These are phyloP conservation scores for Latrodectus hesperus DNA, from an alignment of 2,888 invertebrate genomes.

Conservation along the genomic window DNA sequence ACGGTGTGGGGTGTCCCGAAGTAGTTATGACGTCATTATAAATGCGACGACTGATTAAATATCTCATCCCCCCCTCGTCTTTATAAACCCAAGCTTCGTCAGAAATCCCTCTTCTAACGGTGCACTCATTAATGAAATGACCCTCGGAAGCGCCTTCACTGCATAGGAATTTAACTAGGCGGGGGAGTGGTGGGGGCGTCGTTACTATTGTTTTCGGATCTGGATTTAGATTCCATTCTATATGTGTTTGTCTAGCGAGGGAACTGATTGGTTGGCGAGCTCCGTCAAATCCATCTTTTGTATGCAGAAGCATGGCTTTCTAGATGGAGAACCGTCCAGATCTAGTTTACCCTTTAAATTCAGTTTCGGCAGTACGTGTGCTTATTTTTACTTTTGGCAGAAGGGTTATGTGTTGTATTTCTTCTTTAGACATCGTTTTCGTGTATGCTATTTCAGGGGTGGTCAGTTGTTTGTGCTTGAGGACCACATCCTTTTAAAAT, in stretches of 20 bases:
- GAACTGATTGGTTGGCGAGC: slow-evolving; percentile 7
- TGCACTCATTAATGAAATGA: slow-evolving; percentile 65
- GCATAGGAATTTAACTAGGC: slow-evolving; percentile 57
- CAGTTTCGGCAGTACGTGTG: too few species aligned
- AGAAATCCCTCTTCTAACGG: slow-evolving; percentile 41
- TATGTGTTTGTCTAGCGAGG: slow-evolving; percentile 18
- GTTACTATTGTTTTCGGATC: too few species aligned
- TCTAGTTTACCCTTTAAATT: too few species aligned
- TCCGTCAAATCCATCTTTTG: not conserved
- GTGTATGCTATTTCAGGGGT: too few species aligned
- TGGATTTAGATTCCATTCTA: not conserved
- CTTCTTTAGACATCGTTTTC: too few species aligned
- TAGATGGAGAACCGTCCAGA: too few species aligned
- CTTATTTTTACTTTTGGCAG: too few species aligned
- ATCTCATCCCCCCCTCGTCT: slow-evolving; percentile 22
- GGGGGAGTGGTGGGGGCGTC: slow-evolving; percentile 17
- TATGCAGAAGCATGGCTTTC: not conserved
- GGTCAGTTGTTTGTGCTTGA: too few species aligned
- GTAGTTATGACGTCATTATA: slow-evolving; percentile 65
- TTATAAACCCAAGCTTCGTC: slow-evolving; percentile 47
- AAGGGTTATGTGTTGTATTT: too few species aligned
- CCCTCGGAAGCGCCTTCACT: slow-evolving; percentile 39
- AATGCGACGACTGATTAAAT: slow-evolving; percentile 66
- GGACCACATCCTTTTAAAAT: too few species aligned
- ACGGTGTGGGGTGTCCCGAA: slow-evolving; percentile 4